Base-by-base conservation (phyloP, 1,140 invertebrate genomes). In the Conus ventricosus region DNA sequence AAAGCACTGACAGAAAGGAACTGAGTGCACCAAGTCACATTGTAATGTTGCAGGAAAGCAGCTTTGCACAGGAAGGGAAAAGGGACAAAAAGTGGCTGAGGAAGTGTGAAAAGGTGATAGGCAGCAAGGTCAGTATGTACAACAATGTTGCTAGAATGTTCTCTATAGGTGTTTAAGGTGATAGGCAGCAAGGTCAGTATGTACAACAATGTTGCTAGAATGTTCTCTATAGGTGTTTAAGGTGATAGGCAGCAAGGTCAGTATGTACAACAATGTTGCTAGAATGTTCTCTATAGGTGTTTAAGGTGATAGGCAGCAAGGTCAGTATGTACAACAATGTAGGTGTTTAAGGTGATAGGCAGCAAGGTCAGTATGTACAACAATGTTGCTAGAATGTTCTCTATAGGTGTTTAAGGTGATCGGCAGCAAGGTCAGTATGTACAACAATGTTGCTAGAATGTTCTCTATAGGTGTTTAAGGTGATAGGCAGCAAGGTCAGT, bases 61-160 rank as follows among this genome's bases (percentile, higher is more conserved):
- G 17, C 20, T 84, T 11, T 76, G 53, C 76, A 39, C 53, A 86
- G 84, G 92, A 92, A 8, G 92, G 90, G 88, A 91, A 90, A 76
- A 78, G 87, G 20, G 93, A 94, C 88, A 93, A 90, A 88, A 92
- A 89, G 85, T 94, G 94, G 94, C 87, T 90, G 8, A 92, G 92
- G 88, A 92, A 92, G 84, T 93, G 93, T 91, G 93, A 94, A 83
- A 93, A 92, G 87, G 75, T 92, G 10, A 88, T 93, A 4, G 90
- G 86, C 71, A 91, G 88, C 76, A 93, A 92, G 92, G 93, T 94
- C 88, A 88, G 87, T 84, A n/a, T 17, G 53, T 78, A 13, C 13
- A 6, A 57, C 6, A 57, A 57, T 6, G 55, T 57, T 13, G 13
- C 13, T 57, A 7, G 55, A n/a, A n/a, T n/a, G n/a, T n/a, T n/a